phyloP scores from a whole-genome alignment of 2,888 invertebrate species.

The Clunio marinus region DNA sequence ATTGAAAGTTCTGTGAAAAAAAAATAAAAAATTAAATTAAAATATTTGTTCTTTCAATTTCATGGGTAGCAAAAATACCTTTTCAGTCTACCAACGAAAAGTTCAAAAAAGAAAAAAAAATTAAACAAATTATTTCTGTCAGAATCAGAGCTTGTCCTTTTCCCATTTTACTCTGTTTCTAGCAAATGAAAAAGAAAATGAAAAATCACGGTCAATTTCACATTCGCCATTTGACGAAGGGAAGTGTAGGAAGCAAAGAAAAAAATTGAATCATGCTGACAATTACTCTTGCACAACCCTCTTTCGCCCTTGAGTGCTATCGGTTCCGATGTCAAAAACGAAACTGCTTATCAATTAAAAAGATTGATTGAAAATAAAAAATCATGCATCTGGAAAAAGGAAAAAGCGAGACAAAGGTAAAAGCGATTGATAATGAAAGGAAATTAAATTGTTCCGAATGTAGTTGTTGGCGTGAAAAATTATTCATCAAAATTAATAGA shows the following conservation, averaged over 20 bases:
- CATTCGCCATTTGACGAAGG: background rate
- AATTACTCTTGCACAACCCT: background rate
- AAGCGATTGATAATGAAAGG: too few species aligned
- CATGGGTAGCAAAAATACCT: too few species aligned
- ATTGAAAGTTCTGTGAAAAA: too few species aligned
- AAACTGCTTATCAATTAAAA: conserved; percentile 5
- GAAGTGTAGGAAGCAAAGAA: background rate
- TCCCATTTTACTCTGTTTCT: too few species aligned
- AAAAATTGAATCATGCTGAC: conserved; percentile 16
- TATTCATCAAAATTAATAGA: too few species aligned
- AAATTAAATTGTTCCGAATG: too few species aligned
- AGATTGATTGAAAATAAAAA: background rate
- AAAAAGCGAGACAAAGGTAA: background rate
- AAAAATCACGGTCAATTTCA: conserved; percentile 24
- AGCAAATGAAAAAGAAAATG: conserved; percentile 10
- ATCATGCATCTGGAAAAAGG: background rate
- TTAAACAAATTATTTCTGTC: background rate
- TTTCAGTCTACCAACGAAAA: too few species aligned
- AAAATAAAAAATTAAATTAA: too few species aligned
- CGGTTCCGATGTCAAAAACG: too few species aligned
- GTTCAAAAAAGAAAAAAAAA: background rate
- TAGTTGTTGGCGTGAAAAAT: too few species aligned
- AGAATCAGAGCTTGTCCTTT: too few species aligned
- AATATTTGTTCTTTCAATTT: too few species aligned
- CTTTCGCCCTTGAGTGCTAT: background rate